A percentile compares a stretch with the other conserved stretches of the same genome.
Evolutionary conservation across 2,888 invertebrate species (phyloP).

Genomic region (Acanthacorydalis orientalis): DNA sequence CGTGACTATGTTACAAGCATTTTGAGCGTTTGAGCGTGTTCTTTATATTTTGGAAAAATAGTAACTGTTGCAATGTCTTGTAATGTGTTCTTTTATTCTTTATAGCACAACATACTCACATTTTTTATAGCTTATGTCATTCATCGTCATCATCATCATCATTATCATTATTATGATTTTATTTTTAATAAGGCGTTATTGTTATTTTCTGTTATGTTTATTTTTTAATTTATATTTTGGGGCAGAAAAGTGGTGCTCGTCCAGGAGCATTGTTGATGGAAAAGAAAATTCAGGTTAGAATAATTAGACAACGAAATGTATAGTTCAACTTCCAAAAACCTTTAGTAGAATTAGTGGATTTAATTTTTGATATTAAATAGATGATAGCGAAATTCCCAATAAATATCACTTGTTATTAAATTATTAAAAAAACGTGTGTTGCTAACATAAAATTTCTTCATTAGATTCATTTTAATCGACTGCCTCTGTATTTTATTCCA

Average conservation of each 20-base stretch:
- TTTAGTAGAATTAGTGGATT: neutral
- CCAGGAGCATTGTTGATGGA: constrained; percentile 48
- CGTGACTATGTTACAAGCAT: no score
- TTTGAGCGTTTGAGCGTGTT: no score
- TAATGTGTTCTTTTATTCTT: no score
- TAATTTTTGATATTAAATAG: constrained; percentile 2
- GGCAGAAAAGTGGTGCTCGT: constrained; percentile 56
- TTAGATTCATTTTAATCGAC: constrained; percentile 8
- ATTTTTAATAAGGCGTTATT: constrained; percentile 11
- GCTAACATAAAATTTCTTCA: neutral
- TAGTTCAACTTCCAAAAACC: neutral
- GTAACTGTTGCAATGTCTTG: no score
- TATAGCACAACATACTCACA: no score
- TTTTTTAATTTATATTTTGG: constrained; percentile 36
- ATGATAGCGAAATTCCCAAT: constrained; percentile 1
- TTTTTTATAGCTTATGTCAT: no score
- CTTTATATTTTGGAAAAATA: no score
- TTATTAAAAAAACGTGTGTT: neutral
- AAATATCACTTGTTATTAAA: neutral
- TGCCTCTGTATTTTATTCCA: constrained; percentile 7
- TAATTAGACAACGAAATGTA: constrained; percentile 15
- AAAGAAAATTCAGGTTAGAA: constrained; percentile 58
- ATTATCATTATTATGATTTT: neutral
- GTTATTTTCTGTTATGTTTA: constrained; percentile 23
- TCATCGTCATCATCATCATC: no score